Evolutionary conservation across 2,113 vertebrate species (phyloP), one percentile per base, ranked within the genome.

Genomic region (Eublepharis macularius): DNA sequence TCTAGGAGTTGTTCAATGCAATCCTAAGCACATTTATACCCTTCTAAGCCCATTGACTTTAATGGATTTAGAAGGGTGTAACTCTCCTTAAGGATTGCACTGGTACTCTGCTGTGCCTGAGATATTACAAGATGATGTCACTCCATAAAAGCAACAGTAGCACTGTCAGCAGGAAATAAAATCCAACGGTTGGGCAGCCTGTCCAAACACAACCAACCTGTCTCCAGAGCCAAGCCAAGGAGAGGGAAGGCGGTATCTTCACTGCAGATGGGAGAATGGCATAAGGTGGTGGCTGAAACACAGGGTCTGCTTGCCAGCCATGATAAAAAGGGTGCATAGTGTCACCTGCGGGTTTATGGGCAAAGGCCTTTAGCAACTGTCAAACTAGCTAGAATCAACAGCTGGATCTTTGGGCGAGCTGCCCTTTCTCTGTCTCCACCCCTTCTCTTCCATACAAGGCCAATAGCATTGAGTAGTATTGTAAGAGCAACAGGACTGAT

Each of bases 171-270:
- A 0, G 2, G 21, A 34, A 45, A 45, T 66, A 45, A 66, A 80
- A 80, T 3, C 78, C 57, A 65, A 24, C 74, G 1, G 65, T 0
- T 0, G 19, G 0, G 0, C 16, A 1, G 47, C 13, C 0, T 12
- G 49, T 75, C 51, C 1, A 85, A 45, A 69, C 32, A 74, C 32
- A 36, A 76, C 29, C 39, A 69, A 91, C 32, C 32, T 0, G 2
- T 0, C 0, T 1, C 4, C 4, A 4, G 11, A 26, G 79, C 32
- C 17, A 60, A 54, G 13, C 16, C 36, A 72, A 36, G 21, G 7
- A 24, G 41, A 36, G 12, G 14, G n/a, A 2, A 17, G 68, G 34
- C 36, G 34, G 68, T 36, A 34, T 36, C 34, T 19, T 36, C 12
- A 39, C 24, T 24, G 26, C 60, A 63, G 60, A 29, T 63, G 60